Evolutionary conservation across 2,797 vertebrate species (phyloP).

Genomic region (Tragelaphus eurycerus): DNA sequence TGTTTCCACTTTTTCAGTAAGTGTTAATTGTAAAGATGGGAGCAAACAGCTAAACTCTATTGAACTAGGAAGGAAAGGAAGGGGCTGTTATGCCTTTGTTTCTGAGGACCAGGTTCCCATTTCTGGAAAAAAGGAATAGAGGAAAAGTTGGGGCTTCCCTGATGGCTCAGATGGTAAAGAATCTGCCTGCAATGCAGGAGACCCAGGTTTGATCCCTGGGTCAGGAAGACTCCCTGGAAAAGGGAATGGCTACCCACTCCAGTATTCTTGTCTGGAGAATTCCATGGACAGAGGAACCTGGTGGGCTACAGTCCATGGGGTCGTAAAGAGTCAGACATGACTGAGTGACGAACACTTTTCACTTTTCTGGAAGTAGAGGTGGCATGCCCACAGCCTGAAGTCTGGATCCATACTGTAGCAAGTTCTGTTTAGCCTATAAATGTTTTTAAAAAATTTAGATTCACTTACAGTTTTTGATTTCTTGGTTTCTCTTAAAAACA

Average conservation of each 20-base stretch:
- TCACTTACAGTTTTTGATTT: background rate
- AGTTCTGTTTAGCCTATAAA: background rate
- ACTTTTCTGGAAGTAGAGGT: background rate
- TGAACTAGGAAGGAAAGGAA: background rate
- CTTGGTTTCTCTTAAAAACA: constrained; percentile 4
- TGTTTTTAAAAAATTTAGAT: background rate
- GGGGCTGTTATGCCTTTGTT: background rate
- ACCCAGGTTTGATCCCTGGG: background rate
- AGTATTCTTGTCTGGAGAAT: background rate
- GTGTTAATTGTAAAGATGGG: background rate
- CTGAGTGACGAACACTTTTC: background rate
- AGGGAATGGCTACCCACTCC: background rate
- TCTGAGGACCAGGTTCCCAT: background rate
- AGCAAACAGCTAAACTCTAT: background rate
- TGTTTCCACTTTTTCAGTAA: background rate
- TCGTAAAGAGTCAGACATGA: background rate
- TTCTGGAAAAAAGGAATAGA: background rate
- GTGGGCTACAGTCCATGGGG: background rate
- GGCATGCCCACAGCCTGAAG: background rate
- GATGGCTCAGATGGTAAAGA: background rate
- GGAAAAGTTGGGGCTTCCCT: background rate
- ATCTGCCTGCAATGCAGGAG: background rate
- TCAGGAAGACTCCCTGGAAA: background rate
- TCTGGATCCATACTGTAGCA: background rate
- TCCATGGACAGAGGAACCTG: background rate